These are phyloP conservation scores for Brachionus plicatilis DNA, from an alignment of 1,140 invertebrate species.

Conservation along the genomic window DNA sequence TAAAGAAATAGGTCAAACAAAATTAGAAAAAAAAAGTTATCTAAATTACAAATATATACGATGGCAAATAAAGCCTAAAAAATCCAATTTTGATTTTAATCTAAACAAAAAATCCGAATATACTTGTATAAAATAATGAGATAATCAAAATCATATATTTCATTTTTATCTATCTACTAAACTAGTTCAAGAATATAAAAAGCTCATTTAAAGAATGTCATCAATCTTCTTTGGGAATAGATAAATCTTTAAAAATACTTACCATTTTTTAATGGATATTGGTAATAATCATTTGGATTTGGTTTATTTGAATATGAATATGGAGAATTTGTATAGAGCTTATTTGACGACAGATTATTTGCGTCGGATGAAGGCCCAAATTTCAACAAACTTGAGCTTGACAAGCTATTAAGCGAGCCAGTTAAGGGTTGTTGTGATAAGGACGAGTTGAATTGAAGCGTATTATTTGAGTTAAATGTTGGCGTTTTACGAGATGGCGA, in stretches of 20 bases:
- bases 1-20: neutral
- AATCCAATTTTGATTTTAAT: neutral
- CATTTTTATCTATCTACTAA: neutral
- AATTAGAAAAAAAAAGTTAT: constrained; percentile 1
- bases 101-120: neutral
- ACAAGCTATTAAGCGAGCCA: neutral
- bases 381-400: neutral
- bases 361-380: neutral
- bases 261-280: neutral
- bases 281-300: neutral
- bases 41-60: neutral
- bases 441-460: neutral
- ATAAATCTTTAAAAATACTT: neutral
- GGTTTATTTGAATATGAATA: neutral
- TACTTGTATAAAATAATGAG: neutral
- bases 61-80: neutral
- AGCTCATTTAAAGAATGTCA: neutral
- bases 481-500: neutral
- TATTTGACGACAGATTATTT: neutral
- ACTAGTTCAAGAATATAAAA: neutral
- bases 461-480: neutral
- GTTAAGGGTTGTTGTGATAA: neutral
- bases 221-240: neutral
- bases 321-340: neutral
- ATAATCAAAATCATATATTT: neutral